Evolutionary conservation across 2,113 vertebrate species (phyloP), one percentile per base, ranked within the genome.

Genomic region (Centropristis striata): DNA sequence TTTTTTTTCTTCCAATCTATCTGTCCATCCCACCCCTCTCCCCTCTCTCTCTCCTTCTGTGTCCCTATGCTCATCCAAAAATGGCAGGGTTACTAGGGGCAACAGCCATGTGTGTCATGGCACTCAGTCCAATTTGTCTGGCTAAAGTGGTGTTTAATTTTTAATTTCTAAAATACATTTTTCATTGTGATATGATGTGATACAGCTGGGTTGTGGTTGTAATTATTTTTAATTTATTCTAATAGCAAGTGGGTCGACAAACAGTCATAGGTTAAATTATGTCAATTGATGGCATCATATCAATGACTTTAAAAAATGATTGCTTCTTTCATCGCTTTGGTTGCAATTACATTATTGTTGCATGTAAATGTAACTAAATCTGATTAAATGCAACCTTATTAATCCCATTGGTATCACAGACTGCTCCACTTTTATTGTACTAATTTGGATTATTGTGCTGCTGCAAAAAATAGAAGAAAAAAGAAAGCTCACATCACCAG

Each of bases 51-150:
- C 15, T 25, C 41, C 28, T 14, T 65, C 49, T 28, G 71, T 21
- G 6, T 5, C 37, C 10, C 41, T 46, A 13, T n/a, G 20, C 50
- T 23, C 41, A 46, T 25, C 50, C 5, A 64, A 16, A 44, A 42
- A 55, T 18, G 64, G 32, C 71, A 7, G 57, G 46, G 57, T 68
- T 55, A 49, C 41, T 50, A 63, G 39, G 39, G 50, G 72, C 71
- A 81, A 37, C 61, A 36, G 49, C 41, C 27, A 28, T 14, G 20
- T 13, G 1, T 55, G 20, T 57, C 21, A 44, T 16, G n/a, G 15
- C 11, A 2, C 14, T 18, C 37, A 4, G 20, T 9, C 46, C 4
- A 71, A 28, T 59, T 39, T 46, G 41, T 37, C 21, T 9, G 9
- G 4, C 1, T 50, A 12, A 51, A 59, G n/a, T 44, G 20, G 3